These are phyloP conservation scores for Neosalanx taihuensis DNA, from an alignment of 2,797 vertebrate genomes.

Conservation along the genomic window DNA sequence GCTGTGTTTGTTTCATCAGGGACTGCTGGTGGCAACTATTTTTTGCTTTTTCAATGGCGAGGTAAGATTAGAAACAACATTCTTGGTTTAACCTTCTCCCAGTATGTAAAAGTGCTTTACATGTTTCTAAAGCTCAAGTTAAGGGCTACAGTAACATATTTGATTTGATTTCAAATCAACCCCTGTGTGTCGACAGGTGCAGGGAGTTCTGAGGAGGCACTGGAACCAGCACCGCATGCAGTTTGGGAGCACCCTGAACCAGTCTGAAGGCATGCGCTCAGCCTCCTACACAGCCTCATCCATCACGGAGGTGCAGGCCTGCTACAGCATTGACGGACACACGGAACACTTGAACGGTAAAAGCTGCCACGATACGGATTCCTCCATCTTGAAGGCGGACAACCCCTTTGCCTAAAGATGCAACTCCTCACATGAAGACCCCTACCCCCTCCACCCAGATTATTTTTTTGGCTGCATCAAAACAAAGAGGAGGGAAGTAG, in stretches of 20 bases:
- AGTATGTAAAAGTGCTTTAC: not conserved
- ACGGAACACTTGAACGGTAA: slow-evolving; percentile 89
- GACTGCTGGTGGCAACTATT: slow-evolving; percentile 93
- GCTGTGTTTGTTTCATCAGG: slow-evolving; percentile 72
- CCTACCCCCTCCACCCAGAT: not conserved
- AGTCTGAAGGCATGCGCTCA: slow-evolving; percentile 85
- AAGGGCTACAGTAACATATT: too few relatives aligned
- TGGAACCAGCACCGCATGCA: slow-evolving; percentile 96
- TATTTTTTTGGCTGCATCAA: not conserved
- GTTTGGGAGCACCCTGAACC: slow-evolving; percentile 87
- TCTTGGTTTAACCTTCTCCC: not conserved
- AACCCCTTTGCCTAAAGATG: slow-evolving; percentile 80
- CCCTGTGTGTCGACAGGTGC: slow-evolving; percentile 74
- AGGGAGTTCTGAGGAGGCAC: slow-evolving; percentile 87
- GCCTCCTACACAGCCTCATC: slow-evolving; percentile 78
- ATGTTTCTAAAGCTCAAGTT: too few relatives aligned
- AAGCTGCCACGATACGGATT: slow-evolving; percentile 79
- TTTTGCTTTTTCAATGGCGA: slow-evolving; percentile 99
- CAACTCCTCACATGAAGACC: not conserved
- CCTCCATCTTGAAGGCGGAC: slow-evolving; percentile 74
- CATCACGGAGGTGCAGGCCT: slow-evolving; percentile 84
- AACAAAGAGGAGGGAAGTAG: not conserved
- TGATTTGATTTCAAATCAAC: too few relatives aligned
- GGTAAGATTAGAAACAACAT: slow-evolving; percentile 70
- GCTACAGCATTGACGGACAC: slow-evolving; percentile 79